Conservation (phyloP, 2,888 invertebrate species). For the Tipula unca region DNA sequence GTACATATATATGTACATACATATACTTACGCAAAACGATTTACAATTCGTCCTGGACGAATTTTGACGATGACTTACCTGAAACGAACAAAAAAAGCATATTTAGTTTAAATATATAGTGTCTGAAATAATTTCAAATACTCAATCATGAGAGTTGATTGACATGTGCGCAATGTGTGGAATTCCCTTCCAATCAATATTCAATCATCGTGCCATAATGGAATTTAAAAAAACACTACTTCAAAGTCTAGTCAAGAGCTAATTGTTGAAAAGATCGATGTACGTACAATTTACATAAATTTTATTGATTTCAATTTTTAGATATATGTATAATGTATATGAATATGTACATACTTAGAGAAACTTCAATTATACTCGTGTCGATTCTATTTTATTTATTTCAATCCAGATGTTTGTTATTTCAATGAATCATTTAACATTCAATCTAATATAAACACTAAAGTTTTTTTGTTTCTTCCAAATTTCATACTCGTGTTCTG, state of each 20-base stretch:
- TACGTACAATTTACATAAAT: background rate
- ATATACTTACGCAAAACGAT: background rate
- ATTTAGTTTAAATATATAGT: too few species aligned
- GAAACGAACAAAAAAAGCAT: background rate
- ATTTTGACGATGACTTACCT: background rate
- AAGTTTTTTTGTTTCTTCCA: background rate
- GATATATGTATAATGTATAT: background rate
- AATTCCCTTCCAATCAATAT: background rate
- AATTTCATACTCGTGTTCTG: too few species aligned
- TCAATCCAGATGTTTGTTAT: background rate
- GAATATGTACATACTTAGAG: too few species aligned
- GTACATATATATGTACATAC: too few species aligned
- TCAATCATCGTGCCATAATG: background rate
- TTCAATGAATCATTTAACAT: background rate
- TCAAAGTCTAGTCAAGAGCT: background rate
- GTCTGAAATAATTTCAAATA: background rate
- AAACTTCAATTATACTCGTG: background rate
- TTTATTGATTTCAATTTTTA: background rate
- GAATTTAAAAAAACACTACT: background rate
- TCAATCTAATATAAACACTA: background rate
- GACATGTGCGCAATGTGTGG: background rate
- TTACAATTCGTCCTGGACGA: background rate
- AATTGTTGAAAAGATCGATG: background rate
- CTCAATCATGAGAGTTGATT: background rate
- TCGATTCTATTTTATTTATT: background rate